Evolutionary conservation across 2,113 vertebrate genomes (phyloP).

Genomic region (Carollia perspicillata): DNA sequence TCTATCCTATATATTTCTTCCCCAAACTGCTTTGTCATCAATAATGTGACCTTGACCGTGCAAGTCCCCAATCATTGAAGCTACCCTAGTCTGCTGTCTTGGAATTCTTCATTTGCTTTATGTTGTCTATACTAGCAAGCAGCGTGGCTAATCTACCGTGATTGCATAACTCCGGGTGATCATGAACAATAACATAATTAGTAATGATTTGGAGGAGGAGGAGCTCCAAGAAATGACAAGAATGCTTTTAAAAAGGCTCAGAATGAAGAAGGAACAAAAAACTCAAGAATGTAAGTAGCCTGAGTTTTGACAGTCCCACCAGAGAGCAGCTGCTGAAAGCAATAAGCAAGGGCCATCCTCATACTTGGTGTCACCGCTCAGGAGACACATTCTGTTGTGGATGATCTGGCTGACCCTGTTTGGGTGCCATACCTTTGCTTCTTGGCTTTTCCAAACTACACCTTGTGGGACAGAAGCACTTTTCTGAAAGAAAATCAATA

Average conservation of each 20-base stretch:
- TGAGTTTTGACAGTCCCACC: neutral
- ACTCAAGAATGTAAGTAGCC: neutral
- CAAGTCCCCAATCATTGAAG: fast-evolving
- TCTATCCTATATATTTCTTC: neutral
- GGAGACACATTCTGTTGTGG: fast-evolving
- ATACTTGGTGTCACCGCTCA: fast-evolving
- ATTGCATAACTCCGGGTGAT: neutral
- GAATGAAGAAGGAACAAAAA: neutral
- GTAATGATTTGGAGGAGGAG: neutral
- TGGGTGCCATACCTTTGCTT: neutral
- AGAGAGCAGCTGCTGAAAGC: neutral
- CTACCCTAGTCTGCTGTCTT: neutral
- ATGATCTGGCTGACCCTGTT: neutral
- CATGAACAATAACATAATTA: neutral
- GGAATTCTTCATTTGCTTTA: neutral
- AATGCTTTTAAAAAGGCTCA: neutral
- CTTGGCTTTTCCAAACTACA: neutral
- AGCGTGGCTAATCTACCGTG: neutral
- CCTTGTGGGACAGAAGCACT: neutral
- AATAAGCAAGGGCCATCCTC: neutral
- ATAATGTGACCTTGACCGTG: neutral
- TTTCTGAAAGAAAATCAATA: neutral
- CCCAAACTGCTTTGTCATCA: too few species aligned
- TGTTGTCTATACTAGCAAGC: neutral
- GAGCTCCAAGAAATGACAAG: neutral